Conservation (phyloP, 1,140 invertebrate species). For the Drosophila baimaii region DNA sequence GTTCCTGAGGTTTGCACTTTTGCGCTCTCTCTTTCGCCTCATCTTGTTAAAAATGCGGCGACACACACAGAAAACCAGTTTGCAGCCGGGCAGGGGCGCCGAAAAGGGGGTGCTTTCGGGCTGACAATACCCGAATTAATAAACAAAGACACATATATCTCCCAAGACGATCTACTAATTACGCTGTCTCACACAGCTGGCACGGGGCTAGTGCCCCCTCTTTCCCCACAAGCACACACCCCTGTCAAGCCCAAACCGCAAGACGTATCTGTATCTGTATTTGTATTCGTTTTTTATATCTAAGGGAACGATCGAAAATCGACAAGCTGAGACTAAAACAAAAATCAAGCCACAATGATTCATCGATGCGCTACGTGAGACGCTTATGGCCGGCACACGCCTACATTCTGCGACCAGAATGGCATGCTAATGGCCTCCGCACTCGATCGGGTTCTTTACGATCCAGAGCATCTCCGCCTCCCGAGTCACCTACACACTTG, state of each 20-base stretch:
- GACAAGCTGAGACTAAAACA: conserved; percentile 38
- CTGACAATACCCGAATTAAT: conserved; percentile 2
- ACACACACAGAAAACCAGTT: conserved; percentile 53
- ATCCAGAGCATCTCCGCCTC: conserved; percentile 20
- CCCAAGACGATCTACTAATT: conserved; percentile 26
- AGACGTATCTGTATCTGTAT: conserved; percentile 30
- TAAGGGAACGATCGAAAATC: conserved; percentile 42
- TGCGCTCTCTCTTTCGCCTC: conserved; percentile 14
- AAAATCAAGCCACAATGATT: conserved; percentile 60
- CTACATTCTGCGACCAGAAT: conserved; percentile 39
- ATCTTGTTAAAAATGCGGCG: conserved; percentile 37
- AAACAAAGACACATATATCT: conserved; percentile 41
- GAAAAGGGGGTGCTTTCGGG: not conserved
- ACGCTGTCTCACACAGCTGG: conserved; percentile 32
- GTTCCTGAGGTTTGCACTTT: conserved; percentile 54
- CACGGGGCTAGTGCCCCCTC: conserved; percentile 2
- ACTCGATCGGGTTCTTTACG: conserved; percentile 32
- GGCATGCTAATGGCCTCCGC: conserved; percentile 49
- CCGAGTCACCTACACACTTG: conserved; percentile 43
- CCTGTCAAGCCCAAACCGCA: conserved; percentile 12
- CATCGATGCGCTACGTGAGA: conserved; percentile 45
- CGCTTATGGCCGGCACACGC: conserved; percentile 49
- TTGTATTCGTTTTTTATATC: conserved; percentile 33
- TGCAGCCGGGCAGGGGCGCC: conserved; percentile 17
- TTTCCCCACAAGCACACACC: not conserved